Conservation (phyloP, 2,888 invertebrate species). For the Diplazon laetatorius region DNA sequence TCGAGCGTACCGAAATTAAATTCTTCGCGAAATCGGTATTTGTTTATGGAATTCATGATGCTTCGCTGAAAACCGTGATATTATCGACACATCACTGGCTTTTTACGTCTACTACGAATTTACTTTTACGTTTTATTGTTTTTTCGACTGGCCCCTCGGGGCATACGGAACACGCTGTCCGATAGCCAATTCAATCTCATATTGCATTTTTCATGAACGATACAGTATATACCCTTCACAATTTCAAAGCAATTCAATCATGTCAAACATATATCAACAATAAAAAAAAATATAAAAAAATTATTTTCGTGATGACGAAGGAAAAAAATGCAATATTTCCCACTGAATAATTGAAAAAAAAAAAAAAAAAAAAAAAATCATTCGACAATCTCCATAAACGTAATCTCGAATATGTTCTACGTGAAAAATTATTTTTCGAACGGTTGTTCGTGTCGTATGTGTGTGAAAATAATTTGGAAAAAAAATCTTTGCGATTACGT, state of each 20-base stretch:
- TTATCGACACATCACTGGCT: constrained; percentile 28
- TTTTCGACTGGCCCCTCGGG: constrained; percentile 23
- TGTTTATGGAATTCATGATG: constrained; percentile 19
- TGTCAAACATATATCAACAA: not conserved
- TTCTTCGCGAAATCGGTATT: constrained; percentile 64
- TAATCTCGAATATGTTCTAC: no score
- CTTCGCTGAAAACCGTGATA: constrained; percentile 17
- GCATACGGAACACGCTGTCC: constrained; percentile 6
- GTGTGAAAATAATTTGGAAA: constrained; percentile 40
- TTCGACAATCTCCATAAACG: constrained; percentile 18
- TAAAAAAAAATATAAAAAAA: no score
- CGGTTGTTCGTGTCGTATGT: not conserved
- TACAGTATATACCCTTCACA: not conserved
- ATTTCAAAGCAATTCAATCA: constrained; percentile 6
- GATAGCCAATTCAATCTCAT: constrained; percentile 58
- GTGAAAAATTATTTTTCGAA: not conserved
- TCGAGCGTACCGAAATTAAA: constrained; percentile 65
- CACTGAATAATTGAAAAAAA: not conserved
- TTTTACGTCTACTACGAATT: constrained; percentile 15
- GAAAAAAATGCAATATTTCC: not conserved
- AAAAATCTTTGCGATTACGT: constrained; percentile 77
- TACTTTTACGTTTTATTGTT: constrained; percentile 39
- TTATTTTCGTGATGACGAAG: not conserved
- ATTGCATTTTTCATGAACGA: constrained; percentile 57
- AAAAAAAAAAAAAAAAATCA: not conserved